These are phyloP conservation scores for Kryphioiulus occultus DNA, from an alignment of 2,888 invertebrate genomes.

Conservation along the genomic window DNA sequence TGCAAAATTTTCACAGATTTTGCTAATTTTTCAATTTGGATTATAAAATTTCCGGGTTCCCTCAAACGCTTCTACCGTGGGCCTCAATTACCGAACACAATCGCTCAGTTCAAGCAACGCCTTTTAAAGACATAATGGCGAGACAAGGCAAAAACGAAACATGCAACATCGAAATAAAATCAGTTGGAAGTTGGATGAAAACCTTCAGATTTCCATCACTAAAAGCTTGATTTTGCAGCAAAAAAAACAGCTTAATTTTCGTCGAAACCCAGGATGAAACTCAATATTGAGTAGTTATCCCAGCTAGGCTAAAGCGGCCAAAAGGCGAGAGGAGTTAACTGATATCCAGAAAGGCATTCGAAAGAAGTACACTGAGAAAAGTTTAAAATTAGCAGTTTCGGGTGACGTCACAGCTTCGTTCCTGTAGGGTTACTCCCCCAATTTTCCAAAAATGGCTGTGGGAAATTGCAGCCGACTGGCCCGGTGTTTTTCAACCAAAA, in stretches of 20 bases:
- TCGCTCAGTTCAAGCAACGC: background rate
- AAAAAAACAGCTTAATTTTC: background rate
- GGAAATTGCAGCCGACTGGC: conserved; percentile 29
- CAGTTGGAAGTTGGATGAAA: background rate
- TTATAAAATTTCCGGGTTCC: background rate
- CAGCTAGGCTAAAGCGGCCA: conserved; percentile 8
- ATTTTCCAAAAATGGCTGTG: conserved; percentile 12
- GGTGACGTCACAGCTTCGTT: background rate
- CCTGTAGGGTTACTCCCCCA: background rate
- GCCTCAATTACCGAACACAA: background rate
- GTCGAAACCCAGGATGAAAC: background rate
- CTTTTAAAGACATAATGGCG: background rate
- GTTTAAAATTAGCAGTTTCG: background rate
- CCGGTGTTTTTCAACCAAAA: background rate
- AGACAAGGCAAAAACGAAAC: background rate
- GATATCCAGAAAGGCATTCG: conserved; percentile 28
- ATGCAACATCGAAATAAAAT: background rate
- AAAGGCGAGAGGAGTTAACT: conserved; percentile 25
- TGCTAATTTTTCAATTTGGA: no score
- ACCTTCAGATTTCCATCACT: background rate
- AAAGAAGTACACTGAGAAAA: background rate
- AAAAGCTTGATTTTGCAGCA: background rate
- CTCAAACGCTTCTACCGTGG: background rate
- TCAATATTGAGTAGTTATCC: conserved; percentile 36
- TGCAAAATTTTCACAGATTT: no score